Base-by-base conservation (phyloP, 2,113 vertebrate genomes). In the Spea multiplicata region DNA sequence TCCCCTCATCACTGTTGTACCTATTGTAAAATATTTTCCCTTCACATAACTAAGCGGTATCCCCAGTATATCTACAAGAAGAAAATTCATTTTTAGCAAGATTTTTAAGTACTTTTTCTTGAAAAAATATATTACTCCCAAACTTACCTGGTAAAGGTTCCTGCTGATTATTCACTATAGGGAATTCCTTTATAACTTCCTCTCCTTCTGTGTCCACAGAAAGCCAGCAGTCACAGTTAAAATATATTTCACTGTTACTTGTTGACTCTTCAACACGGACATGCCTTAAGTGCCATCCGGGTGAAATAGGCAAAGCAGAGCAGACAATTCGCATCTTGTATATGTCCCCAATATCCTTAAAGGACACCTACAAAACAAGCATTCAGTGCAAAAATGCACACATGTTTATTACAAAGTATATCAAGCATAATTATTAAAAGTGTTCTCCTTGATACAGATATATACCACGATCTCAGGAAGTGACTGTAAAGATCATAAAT, bases 221-320 rank as follows among this genome's bases (percentile, higher is more conserved):
- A 9, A 91, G 68, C 83, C 87, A 87, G 75, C 80, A 84, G 74
- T 80, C 73, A 44, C 76, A 86, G 53, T 81, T 80, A 82, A 90
- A 89, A 69, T 84, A 83, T 82, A 87, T 7, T 3, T 84, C 76
- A 66, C 86, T 79, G 77, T 85, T 84, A 65, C 46, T 70, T 13
- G 75, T 71, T 76, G 85, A 8, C 13, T 88, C 84, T 85, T 88
- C 66, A 67, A 88, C 85, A 30, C 66, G 59, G 72, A 88, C 86
- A 81, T 83, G 86, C 57, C 82, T 87, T 81, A 90, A 83, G 85
- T 88, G 83, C 83, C 89, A 91, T 0, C 81, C 75, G 70, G 83
- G 74, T 80, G 88, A 88, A 48, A 44, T 12, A 65, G 71, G n/a
- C 45, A 82, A 75, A 66, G 69, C 57, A 72, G 87, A 84, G 82